phyloP scores from a whole-genome alignment of 2,888 invertebrate genomes.

The Malthinus flaveolus region DNA sequence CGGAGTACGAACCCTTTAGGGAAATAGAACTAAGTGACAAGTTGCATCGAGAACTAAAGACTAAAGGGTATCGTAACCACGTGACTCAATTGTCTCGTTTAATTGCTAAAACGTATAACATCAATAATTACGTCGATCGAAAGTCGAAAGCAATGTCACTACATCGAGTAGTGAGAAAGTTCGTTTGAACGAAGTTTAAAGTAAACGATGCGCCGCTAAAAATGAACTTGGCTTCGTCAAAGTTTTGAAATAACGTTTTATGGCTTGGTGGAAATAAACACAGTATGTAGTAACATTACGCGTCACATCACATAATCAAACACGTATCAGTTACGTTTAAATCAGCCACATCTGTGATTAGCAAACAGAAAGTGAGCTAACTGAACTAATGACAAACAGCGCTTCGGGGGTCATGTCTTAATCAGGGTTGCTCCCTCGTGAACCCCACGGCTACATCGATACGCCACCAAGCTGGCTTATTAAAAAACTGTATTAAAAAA shows the following conservation, averaged over 20 bases:
- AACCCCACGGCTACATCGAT: constrained; percentile 45
- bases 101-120: constrained; percentile 42
- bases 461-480: constrained; percentile 40
- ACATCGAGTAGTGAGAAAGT: too few relatives aligned
- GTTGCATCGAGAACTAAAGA: constrained; percentile 39
- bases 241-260: too few relatives aligned
- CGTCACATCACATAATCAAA: constrained; percentile 39
- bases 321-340: constrained; percentile 40
- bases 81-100: constrained; percentile 39
- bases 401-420: constrained; percentile 51
- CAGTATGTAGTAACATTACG: constrained; percentile 27
- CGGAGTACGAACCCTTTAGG: constrained; percentile 39
- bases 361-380: constrained; percentile 55
- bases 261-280: neutral
- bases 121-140: constrained; percentile 40
- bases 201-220: neutral
- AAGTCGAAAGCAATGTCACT: too few relatives aligned
- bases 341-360: constrained; percentile 54
- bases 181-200: neutral
- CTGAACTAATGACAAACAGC: constrained; percentile 54
- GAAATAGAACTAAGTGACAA: constrained; percentile 46
- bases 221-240: too few relatives aligned
- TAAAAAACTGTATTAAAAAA: constrained; percentile 46
- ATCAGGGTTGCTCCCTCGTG: constrained; percentile 47
- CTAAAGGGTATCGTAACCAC: constrained; percentile 36